A percentile compares a stretch with the other conserved stretches of the same genome.
phyloP scores from a whole-genome alignment of 2,113 vertebrate species.

The Phainopepla nitens region DNA sequence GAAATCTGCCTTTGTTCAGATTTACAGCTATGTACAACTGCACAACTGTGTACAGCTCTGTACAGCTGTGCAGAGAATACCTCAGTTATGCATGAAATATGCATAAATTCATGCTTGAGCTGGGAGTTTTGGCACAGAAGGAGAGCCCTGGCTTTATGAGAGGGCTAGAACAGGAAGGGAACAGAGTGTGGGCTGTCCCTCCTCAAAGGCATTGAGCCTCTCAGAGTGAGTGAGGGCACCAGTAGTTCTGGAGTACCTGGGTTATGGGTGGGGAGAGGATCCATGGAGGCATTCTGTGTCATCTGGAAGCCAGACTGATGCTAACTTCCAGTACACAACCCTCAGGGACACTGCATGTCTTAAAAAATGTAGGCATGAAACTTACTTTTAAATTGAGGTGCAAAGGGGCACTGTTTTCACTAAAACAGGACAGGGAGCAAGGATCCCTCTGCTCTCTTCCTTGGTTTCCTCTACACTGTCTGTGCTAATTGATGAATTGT shows the following conservation, averaged over 20 bases:
- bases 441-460: background rate
- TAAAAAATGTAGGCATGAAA: background rate
- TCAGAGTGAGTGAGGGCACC: background rate
- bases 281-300: background rate
- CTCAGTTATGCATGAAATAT: background rate
- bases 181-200: background rate
- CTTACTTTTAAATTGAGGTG: background rate
- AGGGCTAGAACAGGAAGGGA: background rate
- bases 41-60: background rate
- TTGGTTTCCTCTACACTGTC: background rate
- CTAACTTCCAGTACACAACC: background rate
- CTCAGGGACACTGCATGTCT: background rate
- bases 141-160: background rate
- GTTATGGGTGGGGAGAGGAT: background rate
- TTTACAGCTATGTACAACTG: background rate
- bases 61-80: background rate
- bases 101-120: background rate
- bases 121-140: background rate
- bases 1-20: background rate
- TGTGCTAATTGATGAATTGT: background rate
- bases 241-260: background rate
- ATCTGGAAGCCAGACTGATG: background rate
- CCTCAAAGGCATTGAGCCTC: background rate
- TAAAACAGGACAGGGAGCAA: background rate
- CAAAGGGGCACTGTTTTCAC: background rate